These are phyloP conservation scores for Apeltes quadracus DNA, from an alignment of 2,113 vertebrate genomes.

Conservation along the genomic window DNA sequence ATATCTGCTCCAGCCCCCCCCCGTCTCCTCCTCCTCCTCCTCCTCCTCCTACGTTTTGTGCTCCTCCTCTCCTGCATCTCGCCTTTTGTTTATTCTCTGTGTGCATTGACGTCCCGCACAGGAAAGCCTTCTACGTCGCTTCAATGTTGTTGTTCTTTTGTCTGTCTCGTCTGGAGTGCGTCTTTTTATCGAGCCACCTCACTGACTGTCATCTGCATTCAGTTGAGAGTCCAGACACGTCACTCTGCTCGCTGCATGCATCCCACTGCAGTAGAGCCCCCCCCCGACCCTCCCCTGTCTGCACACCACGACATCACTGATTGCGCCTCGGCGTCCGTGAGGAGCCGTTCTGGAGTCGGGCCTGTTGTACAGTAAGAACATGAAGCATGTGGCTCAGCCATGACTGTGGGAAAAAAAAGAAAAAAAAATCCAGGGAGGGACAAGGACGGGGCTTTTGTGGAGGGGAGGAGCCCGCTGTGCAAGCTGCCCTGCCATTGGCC, in stretches of 20 bases:
- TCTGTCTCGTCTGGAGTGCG: slow-evolving; percentile 2
- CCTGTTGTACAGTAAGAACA: slow-evolving; percentile 53
- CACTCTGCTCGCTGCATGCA: slow-evolving; percentile 37
- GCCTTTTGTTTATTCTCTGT: slow-evolving; percentile 45
- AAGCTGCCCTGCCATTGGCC: slow-evolving; percentile 79
- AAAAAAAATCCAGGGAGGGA: slow-evolving; percentile 54
- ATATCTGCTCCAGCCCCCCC: slow-evolving; percentile 69
- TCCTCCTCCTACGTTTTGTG: slow-evolving; percentile 23
- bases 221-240: slow-evolving; percentile 54
- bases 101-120: slow-evolving; percentile 17
- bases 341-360: slow-evolving; percentile 36
- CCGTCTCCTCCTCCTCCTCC: slow-evolving; percentile 27
- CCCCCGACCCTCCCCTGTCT: slow-evolving; percentile 7
- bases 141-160: too few relatives aligned
- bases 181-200: slow-evolving; percentile 48
- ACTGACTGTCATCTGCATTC: slow-evolving; percentile 66
- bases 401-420: slow-evolving; percentile 57
- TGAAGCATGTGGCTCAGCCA: slow-evolving; percentile 74
- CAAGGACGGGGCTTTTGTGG: slow-evolving; percentile 63
- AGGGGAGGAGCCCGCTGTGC: slow-evolving; percentile 68
- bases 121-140: background rate
- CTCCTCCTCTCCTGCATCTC: slow-evolving; percentile 42
- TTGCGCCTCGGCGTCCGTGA: slow-evolving; percentile 15
- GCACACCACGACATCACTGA: slow-evolving; percentile 2
- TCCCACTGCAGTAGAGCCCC: slow-evolving; percentile 45